Evolutionary conservation across 2,888 invertebrate species (phyloP), one percentile per base, ranked within the genome.

Genomic region (Empis livida): DNA sequence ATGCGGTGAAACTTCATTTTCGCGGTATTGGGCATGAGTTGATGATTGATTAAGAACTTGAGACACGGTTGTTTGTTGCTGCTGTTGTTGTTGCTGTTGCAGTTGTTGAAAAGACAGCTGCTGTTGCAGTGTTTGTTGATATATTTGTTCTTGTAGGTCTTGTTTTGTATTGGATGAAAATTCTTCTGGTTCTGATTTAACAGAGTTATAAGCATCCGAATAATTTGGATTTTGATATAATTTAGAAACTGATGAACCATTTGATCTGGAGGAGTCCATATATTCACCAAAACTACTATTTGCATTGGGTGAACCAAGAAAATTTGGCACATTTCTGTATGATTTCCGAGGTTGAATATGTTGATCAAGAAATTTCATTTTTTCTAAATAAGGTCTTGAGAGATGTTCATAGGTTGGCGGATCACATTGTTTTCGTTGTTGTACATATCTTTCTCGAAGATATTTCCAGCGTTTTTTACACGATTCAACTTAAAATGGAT

Each of bases 401-500:
- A 69, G 55, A 50, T 69, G 69, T 47, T 69, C 69, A 51, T 68
- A 69, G 3, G 65, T 65, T 5, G 68, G 68, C 3, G 68, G 65
- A 50, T 67, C 67, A 5, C 67, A 65, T 49, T 68, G 67, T 49
- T 69, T 69, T 3, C 68, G 63, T 49, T 69, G 68, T 3, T 68
- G 68, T 0, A 69, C 69, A 49, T 69, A 69, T 1, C 69, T 63
- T 45, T 69, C 69, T 4, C 69, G 60, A 10, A 69, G 48, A 44
- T 69, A 69, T 52, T 69, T 69, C 69, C 69, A 69, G 2, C 69
- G 65, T 51, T 69, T 69, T 45, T 69, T 69, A 51, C 68, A 69
- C 9, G 67, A 63, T 51, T 69, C 68, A 49, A 68, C 69, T 69
- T 47, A 17, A 57, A 53, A 14, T 14, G 38, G 14, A 17, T 16